Conservation (phyloP, 2,113 vertebrate genomes). For the Ursus arctos region DNA sequence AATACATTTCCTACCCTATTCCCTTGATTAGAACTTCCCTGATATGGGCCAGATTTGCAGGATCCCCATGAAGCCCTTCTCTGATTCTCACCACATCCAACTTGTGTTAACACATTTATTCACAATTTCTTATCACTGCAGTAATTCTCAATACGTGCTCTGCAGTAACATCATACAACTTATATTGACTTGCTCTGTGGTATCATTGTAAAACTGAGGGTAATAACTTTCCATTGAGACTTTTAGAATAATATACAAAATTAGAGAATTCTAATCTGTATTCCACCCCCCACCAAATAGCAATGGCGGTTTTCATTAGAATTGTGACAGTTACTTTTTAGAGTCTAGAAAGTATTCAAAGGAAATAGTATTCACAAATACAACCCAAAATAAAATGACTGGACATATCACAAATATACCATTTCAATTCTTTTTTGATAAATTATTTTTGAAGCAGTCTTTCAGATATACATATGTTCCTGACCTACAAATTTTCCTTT, state of each 20-base stretch:
- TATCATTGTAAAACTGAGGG: not conserved
- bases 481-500: not conserved
- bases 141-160: not conserved
- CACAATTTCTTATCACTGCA: not conserved
- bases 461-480: not conserved
- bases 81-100: not conserved
- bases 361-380: not conserved
- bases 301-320: not conserved
- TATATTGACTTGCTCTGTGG: not conserved
- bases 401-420: not conserved
- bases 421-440: not conserved
- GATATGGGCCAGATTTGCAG: not conserved
- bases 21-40: not conserved
- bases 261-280: not conserved
- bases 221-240: not conserved
- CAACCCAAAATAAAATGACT: not conserved
- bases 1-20: not conserved
- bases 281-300: not conserved
- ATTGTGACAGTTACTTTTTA: not conserved
- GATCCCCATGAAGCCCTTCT: fast-evolving
- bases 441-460: not conserved
- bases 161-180: not conserved
- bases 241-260: not conserved
- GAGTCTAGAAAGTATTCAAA: not conserved
- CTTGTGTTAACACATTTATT: not conserved